Percentiles rank a stretch among this genome's conserved stretches.
Conservation (phyloP, 2,888 invertebrate genomes). For the Tetranychus piercei region DNA sequence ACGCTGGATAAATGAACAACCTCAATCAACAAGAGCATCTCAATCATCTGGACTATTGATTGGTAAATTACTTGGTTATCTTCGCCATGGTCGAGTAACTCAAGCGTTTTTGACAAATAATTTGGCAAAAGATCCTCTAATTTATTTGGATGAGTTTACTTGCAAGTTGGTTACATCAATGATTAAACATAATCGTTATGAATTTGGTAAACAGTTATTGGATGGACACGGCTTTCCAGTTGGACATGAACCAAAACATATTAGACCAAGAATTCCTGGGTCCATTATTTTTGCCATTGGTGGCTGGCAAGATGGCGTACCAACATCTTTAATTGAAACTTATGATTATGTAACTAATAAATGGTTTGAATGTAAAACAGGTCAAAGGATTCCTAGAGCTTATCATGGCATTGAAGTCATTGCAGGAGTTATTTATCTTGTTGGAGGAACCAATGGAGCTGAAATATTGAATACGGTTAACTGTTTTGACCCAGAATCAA, state of each 20-base stretch:
- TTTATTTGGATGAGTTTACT: background rate
- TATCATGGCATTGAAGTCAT: slow-evolving; percentile 25
- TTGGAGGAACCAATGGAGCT: slow-evolving; percentile 37
- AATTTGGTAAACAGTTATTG: background rate
- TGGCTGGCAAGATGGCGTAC: slow-evolving; percentile 52
- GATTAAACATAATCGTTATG: slow-evolving; percentile 1
- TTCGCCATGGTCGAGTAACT: slow-evolving; percentile 3
- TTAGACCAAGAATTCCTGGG: slow-evolving; percentile 44
- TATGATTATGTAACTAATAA: slow-evolving; percentile 42
- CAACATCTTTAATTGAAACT: slow-evolving; percentile 45
- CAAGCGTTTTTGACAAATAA: background rate
- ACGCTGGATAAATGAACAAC: slow-evolving; percentile 16
- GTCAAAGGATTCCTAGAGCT: background rate
- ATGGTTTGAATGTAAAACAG: slow-evolving; percentile 41
- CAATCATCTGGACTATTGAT: background rate
- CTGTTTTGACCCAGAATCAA: slow-evolving; percentile 31
- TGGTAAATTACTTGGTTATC: background rate
- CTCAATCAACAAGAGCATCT: background rate
- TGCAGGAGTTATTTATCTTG: slow-evolving; percentile 33
- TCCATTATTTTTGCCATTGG: slow-evolving; percentile 38
- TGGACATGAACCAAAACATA: background rate
- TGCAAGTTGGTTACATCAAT: background rate
- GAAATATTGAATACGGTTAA: slow-evolving; percentile 34
- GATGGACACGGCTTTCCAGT: slow-evolving; percentile 19
- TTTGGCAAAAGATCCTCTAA: background rate